Evolutionary conservation across 2,888 invertebrate species (phyloP).

Genomic region (Caenorhabditis angaria): DNA sequence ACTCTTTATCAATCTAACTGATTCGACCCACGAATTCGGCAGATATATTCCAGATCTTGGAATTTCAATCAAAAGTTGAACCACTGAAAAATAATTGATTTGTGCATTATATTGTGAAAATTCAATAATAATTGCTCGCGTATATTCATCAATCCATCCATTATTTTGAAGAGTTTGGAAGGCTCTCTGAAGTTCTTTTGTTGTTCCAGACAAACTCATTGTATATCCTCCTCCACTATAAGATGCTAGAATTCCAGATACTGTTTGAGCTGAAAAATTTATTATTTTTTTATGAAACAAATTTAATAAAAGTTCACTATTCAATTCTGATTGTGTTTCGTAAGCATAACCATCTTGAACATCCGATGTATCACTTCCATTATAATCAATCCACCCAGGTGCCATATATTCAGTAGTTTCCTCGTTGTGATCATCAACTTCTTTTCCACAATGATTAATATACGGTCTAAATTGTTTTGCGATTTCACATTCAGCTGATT

Average conservation of each 20-base stretch:
- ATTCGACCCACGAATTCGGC: conserved; percentile 54
- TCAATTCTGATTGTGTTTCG: conserved; percentile 31
- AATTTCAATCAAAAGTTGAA: conserved; percentile 54
- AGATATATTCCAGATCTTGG: conserved; percentile 42
- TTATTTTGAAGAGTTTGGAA: conserved; percentile 72
- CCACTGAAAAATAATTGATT: conserved; percentile 66
- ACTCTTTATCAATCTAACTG: conserved; percentile 56
- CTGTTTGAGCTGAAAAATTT: conserved; percentile 19
- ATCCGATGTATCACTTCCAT: not conserved
- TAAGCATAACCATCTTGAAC: conserved; percentile 43
- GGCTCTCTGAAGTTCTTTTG: conserved; percentile 42
- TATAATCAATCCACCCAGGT: conserved; percentile 26
- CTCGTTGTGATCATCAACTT: conserved; percentile 25
- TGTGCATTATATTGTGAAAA: conserved; percentile 76
- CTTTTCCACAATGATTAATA: conserved; percentile 42
- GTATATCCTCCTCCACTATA: conserved; percentile 59
- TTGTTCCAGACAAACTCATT: conserved; percentile 48
- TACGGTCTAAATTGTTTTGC: conserved; percentile 20
- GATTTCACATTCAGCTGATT: conserved; percentile 38
- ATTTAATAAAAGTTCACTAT: not conserved
- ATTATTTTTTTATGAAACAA: not conserved
- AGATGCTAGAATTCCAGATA: conserved; percentile 32
- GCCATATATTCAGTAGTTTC: conserved; percentile 33
- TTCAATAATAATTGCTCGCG: conserved; percentile 76
- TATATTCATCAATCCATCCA: conserved; percentile 68